Base-by-base conservation (phyloP, 2,888 invertebrate species). In the Campaea margaritaria region DNA sequence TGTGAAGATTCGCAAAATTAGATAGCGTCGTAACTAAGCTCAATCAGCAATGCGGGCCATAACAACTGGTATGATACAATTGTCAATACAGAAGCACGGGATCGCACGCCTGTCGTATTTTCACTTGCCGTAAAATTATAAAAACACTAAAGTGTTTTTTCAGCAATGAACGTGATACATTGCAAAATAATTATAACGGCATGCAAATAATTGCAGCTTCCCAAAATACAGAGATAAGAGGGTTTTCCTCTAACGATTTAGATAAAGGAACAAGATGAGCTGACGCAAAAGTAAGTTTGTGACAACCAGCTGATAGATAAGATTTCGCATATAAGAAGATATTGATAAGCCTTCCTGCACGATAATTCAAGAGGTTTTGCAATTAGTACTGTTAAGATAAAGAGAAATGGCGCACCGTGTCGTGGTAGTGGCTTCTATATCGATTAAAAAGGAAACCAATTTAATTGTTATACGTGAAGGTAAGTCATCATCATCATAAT, bases 231-330 rank as follows among this genome's bases (percentile, higher is more conserved):
- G 3, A n/a, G n/a, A 10, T 10, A 36, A 7, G n/a, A 36, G 62
- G 52, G 62, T 54, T 46, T 60, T 44, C 34, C 44, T 15, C 45
- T 42, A 48, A 56, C 27, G 27, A 58, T 52, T 58, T 28, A 50
- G 57, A 57, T 57, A 51, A 46, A 50, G 12, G 7, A 38, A 50
- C 45, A 51, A 57, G 13, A 51, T 34, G 21, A 41, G 38, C 53
- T 43, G 28, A n/a, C 13, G 14, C 28, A 38, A 53, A 5, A 11
- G 12, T 46, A 51, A 39, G 15, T 13, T 51, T 41, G 13, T 21
- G 31, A 7, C 21, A 39, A 31, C 14, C 16, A 34, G 45, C n/a
- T 45, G 42, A 39, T 16, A 49, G 28, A 12, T 44, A 48, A 49
- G 48, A 56, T 39, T 13, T 36, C 13, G 38, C 12, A 27, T 12